These are phyloP conservation scores for Himalopsyche tibetana DNA, from an alignment of 2,888 invertebrate species.

Conservation along the genomic window DNA sequence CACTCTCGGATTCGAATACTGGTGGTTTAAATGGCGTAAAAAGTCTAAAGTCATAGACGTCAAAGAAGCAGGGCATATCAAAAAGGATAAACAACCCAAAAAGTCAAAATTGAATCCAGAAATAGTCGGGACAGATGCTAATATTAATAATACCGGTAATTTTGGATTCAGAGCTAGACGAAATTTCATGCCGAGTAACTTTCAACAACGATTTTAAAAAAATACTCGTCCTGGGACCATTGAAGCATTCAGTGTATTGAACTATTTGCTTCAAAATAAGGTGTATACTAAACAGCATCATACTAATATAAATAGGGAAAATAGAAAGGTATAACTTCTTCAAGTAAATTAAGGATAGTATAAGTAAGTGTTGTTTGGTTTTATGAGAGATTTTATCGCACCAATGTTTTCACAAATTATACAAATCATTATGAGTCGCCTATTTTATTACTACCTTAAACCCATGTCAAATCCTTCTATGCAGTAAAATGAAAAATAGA, in stretches of 20 bases:
- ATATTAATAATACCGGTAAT: slow-evolving; percentile 49
- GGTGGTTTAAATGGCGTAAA: slow-evolving; percentile 91
- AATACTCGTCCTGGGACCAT: neutral
- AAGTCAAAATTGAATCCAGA: slow-evolving; percentile 53
- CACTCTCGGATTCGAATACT: slow-evolving; percentile 94
- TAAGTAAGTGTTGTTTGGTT: slow-evolving; percentile 55
- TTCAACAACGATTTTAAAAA: slow-evolving; percentile 60
- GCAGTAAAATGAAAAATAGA: too few species aligned
- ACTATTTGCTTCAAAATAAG: neutral
- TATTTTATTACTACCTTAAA: too few species aligned
- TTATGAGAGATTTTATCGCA: slow-evolving; percentile 50
- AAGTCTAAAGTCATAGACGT: slow-evolving; percentile 79
- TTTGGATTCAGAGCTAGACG: slow-evolving; percentile 63
- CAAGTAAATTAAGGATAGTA: slow-evolving; percentile 27
- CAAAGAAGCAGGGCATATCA: slow-evolving; percentile 73
- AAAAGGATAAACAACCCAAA: slow-evolving; percentile 58
- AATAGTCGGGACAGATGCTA: slow-evolving; percentile 12
- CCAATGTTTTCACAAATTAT: slow-evolving; percentile 41
- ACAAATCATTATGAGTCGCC: slow-evolving; percentile 31
- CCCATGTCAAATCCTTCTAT: too few species aligned
- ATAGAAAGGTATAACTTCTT: slow-evolving; percentile 61
- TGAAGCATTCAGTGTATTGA: slow-evolving; percentile 25
- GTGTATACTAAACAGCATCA: slow-evolving; percentile 12
- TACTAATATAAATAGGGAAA: slow-evolving; percentile 11
- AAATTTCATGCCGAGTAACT: slow-evolving; percentile 61